Evolutionary conservation across 2,888 invertebrate species (phyloP).

Genomic region (Cinara cedri): DNA sequence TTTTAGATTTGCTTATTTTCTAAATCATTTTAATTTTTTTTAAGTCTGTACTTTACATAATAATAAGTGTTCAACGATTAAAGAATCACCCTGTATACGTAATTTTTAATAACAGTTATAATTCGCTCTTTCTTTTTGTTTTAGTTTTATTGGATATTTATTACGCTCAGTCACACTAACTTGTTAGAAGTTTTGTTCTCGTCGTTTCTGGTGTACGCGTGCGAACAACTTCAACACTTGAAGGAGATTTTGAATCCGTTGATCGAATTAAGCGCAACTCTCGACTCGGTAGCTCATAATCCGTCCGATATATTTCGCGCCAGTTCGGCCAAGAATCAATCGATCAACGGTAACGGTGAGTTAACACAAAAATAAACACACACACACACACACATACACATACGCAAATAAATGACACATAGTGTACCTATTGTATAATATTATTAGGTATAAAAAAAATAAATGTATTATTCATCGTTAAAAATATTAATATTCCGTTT

Average conservation of each 20-base stretch:
- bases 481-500: too few species aligned
- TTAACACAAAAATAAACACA: neutral
- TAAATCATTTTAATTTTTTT: too few species aligned
- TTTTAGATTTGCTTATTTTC: too few species aligned
- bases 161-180: constrained; percentile 70
- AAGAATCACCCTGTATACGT: too few species aligned
- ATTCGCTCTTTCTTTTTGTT: too few species aligned
- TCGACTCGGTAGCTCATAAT: constrained; percentile 69
- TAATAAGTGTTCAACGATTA: too few species aligned
- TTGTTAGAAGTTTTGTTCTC: constrained; percentile 79
- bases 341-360: constrained; percentile 2
- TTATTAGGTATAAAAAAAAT: too few species aligned
- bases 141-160: constrained; percentile 72
- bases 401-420: neutral
- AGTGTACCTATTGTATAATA: too few species aligned
- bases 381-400: too few species aligned
- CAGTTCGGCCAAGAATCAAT: constrained; percentile 57
- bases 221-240: constrained; percentile 83
- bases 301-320: constrained; percentile 64
- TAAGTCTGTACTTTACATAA: too few species aligned
- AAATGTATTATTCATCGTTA: too few species aligned
- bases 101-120: too few species aligned
- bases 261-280: constrained; percentile 74
- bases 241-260: constrained; percentile 86
- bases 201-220: constrained; percentile 83